Percentiles rank a stretch among this genome's conserved stretches.
Evolutionary conservation across 2,888 invertebrate genomes (phyloP).

Genomic region (Ormyrus pomaceus): DNA sequence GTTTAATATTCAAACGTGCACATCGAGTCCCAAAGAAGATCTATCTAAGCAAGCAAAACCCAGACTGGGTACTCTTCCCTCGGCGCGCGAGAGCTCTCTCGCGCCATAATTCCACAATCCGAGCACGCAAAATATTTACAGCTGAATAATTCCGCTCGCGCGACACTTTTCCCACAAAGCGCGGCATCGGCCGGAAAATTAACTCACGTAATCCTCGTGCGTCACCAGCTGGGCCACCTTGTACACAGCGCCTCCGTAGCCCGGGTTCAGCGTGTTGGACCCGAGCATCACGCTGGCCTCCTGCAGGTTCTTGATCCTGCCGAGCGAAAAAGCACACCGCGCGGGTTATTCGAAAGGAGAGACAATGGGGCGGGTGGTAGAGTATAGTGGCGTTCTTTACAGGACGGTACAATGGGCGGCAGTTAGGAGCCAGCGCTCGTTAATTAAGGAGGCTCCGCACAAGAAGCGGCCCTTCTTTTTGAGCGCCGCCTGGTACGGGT

Average conservation of each 20-base stretch:
- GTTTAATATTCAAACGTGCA: too few species aligned
- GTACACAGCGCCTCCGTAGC: neutral
- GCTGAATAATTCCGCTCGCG: too few species aligned
- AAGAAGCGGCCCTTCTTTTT: neutral
- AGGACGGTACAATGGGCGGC: slow-evolving; percentile 40
- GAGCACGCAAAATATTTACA: too few species aligned
- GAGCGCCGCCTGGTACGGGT: slow-evolving; percentile 39
- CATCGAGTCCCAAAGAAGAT: too few species aligned
- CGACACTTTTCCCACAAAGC: too few species aligned
- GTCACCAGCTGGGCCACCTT: neutral
- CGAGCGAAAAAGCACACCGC: neutral
- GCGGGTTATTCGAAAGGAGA: too few species aligned
- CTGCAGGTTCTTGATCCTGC: neutral
- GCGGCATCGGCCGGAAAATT: neutral
- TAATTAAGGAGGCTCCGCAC: slow-evolving; percentile 47
- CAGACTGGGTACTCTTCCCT: too few species aligned
- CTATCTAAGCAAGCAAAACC: too few species aligned
- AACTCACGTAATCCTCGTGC: slow-evolving; percentile 44
- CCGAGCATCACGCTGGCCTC: slow-evolving; percentile 24
- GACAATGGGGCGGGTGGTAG: too few species aligned
- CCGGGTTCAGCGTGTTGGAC: neutral
- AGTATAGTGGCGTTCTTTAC: slow-evolving; percentile 2
- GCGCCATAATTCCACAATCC: too few species aligned
- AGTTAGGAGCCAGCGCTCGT: slow-evolving; percentile 31
- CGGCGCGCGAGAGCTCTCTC: too few species aligned